These are phyloP conservation scores for Odontophorus gujanensis DNA, from an alignment of 2,113 vertebrate genomes.

Conservation along the genomic window DNA sequence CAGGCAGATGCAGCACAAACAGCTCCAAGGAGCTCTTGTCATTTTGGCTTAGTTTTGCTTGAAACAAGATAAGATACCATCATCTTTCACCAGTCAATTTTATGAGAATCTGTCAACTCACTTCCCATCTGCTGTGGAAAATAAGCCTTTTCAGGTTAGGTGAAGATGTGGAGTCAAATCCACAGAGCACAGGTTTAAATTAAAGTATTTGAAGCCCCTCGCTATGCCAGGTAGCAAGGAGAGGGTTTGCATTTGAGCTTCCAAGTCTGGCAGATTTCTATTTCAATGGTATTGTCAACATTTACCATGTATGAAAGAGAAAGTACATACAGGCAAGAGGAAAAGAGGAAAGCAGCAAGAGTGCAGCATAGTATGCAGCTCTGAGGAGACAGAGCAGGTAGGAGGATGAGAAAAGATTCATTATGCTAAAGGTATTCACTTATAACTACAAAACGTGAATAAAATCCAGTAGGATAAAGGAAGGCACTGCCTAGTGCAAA, in stretches of 20 bases:
- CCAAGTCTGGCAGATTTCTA: background rate
- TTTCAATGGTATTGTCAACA: slow-evolving; percentile 14
- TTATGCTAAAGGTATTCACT: background rate
- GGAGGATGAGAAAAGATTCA: background rate
- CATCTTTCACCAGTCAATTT: slow-evolving; percentile 46
- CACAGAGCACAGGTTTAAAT: slow-evolving; percentile 4
- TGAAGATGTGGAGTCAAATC: background rate
- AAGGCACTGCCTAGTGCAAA: background rate
- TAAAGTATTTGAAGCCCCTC: background rate
- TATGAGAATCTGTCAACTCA: slow-evolving; percentile 50
- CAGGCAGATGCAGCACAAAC: background rate
- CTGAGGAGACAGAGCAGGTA: background rate
- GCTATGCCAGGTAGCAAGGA: background rate
- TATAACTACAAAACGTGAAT: background rate
- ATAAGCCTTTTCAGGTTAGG: slow-evolving; percentile 21
- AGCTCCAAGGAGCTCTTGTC: slow-evolving; percentile 15
- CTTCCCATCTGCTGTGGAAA: slow-evolving; percentile 52
- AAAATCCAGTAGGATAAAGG: background rate
- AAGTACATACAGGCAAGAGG: background rate
- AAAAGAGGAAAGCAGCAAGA: background rate
- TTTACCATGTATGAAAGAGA: background rate
- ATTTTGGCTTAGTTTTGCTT: slow-evolving; percentile 49
- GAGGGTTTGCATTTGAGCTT: background rate
- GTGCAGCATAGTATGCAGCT: background rate
- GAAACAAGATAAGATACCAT: background rate